A percentile compares a stretch with the other conserved stretches of the same genome.
These are phyloP conservation scores for Dendroctonus valens DNA, from an alignment of 1,140 invertebrate genomes.

Conservation along the genomic window DNA sequence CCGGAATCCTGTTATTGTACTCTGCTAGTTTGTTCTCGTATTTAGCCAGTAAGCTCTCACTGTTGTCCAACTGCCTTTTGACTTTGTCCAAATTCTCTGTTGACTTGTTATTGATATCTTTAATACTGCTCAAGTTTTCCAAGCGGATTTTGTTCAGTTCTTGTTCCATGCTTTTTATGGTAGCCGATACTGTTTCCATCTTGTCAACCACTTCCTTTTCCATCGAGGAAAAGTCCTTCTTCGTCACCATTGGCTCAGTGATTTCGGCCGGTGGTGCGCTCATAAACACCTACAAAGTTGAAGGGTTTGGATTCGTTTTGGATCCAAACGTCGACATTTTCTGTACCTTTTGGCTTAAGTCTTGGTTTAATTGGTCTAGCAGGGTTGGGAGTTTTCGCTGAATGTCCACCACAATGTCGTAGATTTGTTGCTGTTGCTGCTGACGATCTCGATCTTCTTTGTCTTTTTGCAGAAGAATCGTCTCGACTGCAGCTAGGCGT, in stretches of 20 bases:
- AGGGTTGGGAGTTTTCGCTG: constrained; percentile 62
- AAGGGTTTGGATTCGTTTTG: background rate
- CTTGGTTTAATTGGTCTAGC: constrained; percentile 43
- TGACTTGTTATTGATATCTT: constrained; percentile 42
- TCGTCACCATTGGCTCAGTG: constrained; percentile 42
- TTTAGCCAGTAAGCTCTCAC: constrained; percentile 55
- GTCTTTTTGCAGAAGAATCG: constrained; percentile 65
- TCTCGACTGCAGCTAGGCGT: constrained; percentile 67
- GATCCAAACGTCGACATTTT: constrained; percentile 1
- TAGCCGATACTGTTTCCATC: constrained; percentile 55
- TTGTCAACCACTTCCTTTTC: constrained; percentile 59
- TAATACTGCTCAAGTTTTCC: constrained; percentile 45
- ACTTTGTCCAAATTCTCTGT: constrained; percentile 45
- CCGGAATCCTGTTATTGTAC: constrained; percentile 53
- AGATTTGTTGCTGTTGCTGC: constrained; percentile 65
- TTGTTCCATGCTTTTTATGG: constrained; percentile 57
- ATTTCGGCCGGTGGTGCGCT: constrained; percentile 33
- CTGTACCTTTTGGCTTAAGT: constrained; percentile 40
- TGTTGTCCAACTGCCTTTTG: constrained; percentile 45
- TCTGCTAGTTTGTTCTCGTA: constrained; percentile 58
- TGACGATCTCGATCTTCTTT: constrained; percentile 64
- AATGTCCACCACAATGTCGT: constrained; percentile 64
- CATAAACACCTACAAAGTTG: constrained; percentile 18
- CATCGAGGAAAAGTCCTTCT: constrained; percentile 51
- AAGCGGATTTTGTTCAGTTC: constrained; percentile 51